Conservation (phyloP, 92 coral and sea anemone species). For the Galaxea fascicularis region DNA sequence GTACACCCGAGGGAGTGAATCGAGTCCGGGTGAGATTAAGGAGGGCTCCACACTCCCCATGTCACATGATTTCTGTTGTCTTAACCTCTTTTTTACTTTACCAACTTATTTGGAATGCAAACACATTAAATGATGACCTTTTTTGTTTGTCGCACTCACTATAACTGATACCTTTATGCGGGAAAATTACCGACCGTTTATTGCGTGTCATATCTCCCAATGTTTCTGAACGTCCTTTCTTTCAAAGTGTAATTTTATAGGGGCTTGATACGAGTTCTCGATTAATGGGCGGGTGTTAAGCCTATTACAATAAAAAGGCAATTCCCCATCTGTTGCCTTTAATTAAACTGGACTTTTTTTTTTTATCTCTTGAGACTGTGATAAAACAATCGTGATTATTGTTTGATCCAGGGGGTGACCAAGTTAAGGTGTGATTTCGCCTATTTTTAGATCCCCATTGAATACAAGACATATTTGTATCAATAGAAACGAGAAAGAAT, state of each 20-base stretch:
- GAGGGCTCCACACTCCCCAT: too few species aligned
- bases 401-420: background rate
- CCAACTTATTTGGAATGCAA: too few species aligned
- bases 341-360: background rate
- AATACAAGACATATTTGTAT: too few species aligned
- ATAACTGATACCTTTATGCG: too few species aligned
- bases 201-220: background rate
- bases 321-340: background rate
- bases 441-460: background rate
- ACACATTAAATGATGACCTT: too few species aligned
- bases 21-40: too few species aligned
- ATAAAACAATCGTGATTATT: background rate
- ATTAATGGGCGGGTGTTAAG: background rate
- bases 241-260: slow-evolving; percentile 1
- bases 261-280: background rate
- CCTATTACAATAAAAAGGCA: background rate
- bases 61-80: too few species aligned
- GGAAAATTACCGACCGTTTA: too few species aligned
- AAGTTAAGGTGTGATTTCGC: background rate
- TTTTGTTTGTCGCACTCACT: too few species aligned
- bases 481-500: too few species aligned
- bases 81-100: too few species aligned
- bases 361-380: background rate
- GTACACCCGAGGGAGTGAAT: too few species aligned
- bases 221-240: background rate